Percentiles rank a stretch among this genome's conserved stretches.
These are phyloP conservation scores for Diogma glabrata DNA, from an alignment of 2,888 invertebrate species.

Conservation along the genomic window DNA sequence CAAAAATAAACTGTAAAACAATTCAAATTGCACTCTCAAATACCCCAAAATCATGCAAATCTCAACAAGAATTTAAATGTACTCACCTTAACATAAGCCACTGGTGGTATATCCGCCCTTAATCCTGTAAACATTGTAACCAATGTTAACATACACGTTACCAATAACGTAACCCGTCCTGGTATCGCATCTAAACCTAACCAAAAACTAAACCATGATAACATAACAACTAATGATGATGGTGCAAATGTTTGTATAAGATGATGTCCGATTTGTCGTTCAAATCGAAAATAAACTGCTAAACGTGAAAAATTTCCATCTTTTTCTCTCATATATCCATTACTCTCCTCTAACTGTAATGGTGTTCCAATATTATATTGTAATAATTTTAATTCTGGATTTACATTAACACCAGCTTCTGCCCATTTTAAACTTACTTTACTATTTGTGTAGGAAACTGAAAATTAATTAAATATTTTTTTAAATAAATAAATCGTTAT, in stretches of 20 bases:
- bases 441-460: conserved; percentile 69
- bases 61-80: no score
- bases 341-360: conserved; percentile 55
- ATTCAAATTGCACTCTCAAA: no score
- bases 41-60: no score
- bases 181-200: conserved; percentile 73
- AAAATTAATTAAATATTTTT: conserved; percentile 23
- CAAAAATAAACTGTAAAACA: no score
- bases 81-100: conserved; percentile 82
- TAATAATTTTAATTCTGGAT: conserved; percentile 65
- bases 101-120: conserved; percentile 71
- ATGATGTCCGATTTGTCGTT: conserved; percentile 74
- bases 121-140: conserved; percentile 80
- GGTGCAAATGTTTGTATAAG: conserved; percentile 78
- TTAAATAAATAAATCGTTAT: no score
- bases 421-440: conserved; percentile 68
- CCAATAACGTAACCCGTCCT: conserved; percentile 66
- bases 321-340: conserved; percentile 64
- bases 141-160: conserved; percentile 73
- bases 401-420: conserved; percentile 60
- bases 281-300: conserved; percentile 67
- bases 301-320: conserved; percentile 71
- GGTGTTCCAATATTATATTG: conserved; percentile 71
- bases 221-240: conserved; percentile 67
- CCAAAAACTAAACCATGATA: conserved; percentile 85